These are phyloP conservation scores for Entelurus aequoreus DNA, from an alignment of 2,113 vertebrate species.

Conservation along the genomic window DNA sequence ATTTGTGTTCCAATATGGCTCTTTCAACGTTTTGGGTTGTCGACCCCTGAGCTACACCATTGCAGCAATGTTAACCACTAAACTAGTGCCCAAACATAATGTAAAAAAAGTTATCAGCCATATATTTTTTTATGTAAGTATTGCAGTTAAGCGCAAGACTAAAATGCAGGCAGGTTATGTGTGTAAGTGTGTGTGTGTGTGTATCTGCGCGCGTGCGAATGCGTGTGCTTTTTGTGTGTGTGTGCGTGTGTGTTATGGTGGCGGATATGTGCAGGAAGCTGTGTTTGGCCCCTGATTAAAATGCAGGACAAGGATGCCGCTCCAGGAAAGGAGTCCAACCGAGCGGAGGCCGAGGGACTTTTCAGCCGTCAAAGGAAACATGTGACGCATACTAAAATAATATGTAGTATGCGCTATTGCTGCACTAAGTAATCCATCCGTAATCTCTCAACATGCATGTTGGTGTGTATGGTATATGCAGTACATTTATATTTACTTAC, in stretches of 20 bases:
- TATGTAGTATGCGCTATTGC: background rate
- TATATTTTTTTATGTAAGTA: no score
- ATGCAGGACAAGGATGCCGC: conserved; percentile 51
- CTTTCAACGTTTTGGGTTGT: no score
- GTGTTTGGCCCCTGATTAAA: conserved; percentile 69
- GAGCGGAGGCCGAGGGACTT: conserved; percentile 35
- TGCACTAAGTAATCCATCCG: background rate
- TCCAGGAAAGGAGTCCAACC: conserved; percentile 52
- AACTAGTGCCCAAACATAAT: no score
- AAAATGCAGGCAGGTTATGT: background rate
- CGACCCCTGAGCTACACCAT: no score
- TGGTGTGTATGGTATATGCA: no score
- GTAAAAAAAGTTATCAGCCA: no score
- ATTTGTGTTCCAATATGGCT: no score
- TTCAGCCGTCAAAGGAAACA: conserved; percentile 37
- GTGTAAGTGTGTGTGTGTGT: conserved; percentile 10
- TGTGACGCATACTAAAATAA: conserved; percentile 13
- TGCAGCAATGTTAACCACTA: no score
- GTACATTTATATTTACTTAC: no score
- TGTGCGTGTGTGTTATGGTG: conserved; percentile 20
- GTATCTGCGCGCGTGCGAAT: background rate
- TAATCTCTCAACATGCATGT: no score
- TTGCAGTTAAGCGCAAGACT: background rate
- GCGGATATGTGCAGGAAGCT: conserved; percentile 60
- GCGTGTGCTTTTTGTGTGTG: no score